Conservation (phyloP, 37 sponge, comb jelly and placozoan genomes). For the Haliclona indistincta region DNA sequence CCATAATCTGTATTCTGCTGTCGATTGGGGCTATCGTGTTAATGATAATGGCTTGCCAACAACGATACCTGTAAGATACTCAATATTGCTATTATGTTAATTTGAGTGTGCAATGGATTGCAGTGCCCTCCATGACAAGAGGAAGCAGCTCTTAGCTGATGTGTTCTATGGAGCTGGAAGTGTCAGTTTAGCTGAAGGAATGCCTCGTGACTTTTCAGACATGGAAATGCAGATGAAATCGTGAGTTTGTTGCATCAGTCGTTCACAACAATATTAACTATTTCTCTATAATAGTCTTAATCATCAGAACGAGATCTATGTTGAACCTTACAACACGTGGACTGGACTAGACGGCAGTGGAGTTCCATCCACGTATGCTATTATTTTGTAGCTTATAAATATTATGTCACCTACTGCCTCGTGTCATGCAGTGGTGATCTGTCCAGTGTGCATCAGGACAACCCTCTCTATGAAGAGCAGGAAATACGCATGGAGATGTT, state of each 20-base stretch:
- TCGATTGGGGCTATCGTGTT: slow-evolving; percentile 23
- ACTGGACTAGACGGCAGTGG: slow-evolving; percentile 39
- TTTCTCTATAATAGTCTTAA: slow-evolving; percentile 14
- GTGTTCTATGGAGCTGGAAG: slow-evolving; percentile 45
- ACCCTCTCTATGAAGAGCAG: slow-evolving; percentile 61
- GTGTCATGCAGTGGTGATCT: slow-evolving; percentile 29
- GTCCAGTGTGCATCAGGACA: slow-evolving; percentile 36
- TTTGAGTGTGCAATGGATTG: too few relatives aligned
- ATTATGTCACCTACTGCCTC: not conserved
- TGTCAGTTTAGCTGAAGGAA: slow-evolving; percentile 22
- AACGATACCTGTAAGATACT: slow-evolving; percentile 52
- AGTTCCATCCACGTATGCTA: slow-evolving; percentile 39
- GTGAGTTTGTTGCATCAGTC: not conserved
- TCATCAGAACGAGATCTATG: slow-evolving; percentile 57
- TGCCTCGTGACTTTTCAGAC: slow-evolving; percentile 31
- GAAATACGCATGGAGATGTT: slow-evolving; percentile 67
- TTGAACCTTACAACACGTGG: slow-evolving; percentile 61
- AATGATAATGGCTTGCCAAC: slow-evolving; percentile 23
- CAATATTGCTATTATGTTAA: not conserved
- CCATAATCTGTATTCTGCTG: slow-evolving; percentile 41
- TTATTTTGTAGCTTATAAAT: not conserved
- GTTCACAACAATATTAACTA: not conserved
- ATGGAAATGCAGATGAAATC: slow-evolving; percentile 18
- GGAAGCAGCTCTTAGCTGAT: slow-evolving; percentile 43
- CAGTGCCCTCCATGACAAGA: slow-evolving; percentile 42